Conservation (phyloP, 2,888 invertebrate species). For the Trichogramma evanescens region DNA sequence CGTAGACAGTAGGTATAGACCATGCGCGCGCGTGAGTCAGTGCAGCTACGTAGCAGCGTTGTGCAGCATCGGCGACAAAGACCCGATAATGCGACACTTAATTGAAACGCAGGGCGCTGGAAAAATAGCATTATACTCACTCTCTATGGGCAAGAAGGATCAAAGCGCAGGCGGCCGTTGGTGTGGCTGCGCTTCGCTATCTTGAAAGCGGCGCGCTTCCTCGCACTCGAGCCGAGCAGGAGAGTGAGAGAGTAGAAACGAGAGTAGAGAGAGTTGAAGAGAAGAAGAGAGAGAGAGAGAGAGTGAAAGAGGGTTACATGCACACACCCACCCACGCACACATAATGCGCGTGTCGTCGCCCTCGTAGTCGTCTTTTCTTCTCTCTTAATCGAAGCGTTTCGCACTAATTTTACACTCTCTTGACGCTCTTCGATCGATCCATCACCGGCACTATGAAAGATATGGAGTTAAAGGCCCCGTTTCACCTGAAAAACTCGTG, state of each 20-base stretch:
- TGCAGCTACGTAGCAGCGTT: too few species aligned
- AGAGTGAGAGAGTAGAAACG: too few species aligned
- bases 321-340: too few species aligned
- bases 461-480: too few species aligned
- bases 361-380: neutral
- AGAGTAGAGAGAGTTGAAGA: too few species aligned
- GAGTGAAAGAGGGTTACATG: too few species aligned
- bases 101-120: conserved; percentile 9
- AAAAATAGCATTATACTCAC: conserved; percentile 19
- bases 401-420: conserved; percentile 20
- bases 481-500: too few species aligned
- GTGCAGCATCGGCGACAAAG: conserved; percentile 1
- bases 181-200: neutral
- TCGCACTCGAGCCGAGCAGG: neutral
- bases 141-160: neutral
- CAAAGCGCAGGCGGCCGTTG: conserved; percentile 1
- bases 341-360: neutral
- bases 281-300: too few species aligned
- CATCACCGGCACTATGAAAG: conserved; percentile 7
- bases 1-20: too few species aligned
- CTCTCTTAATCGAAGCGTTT: conserved; percentile 20
- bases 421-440: conserved; percentile 26
- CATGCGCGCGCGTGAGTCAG: too few species aligned
- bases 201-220: neutral
- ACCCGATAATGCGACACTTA: conserved; percentile 7